A percentile compares a stretch with the other conserved stretches of the same genome.
Evolutionary conservation across 2,888 invertebrate genomes (phyloP).

Genomic region (Scaptodrosophila latifasciaeformis): DNA sequence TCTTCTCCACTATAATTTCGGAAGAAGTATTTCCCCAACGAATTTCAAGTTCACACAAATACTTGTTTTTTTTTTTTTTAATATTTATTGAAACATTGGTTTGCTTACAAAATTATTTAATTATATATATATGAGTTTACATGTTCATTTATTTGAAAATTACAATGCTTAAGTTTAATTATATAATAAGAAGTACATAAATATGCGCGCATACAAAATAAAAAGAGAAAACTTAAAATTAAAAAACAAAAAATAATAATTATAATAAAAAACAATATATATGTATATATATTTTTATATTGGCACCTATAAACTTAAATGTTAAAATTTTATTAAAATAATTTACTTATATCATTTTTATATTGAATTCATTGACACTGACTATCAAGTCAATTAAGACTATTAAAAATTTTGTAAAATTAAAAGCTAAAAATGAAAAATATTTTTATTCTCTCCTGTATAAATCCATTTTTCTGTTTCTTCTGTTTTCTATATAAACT

Average conservation of each 20-base stretch:
- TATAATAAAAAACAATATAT: neutral
- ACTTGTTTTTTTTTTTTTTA: constrained; percentile 10
- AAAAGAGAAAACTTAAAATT: neutral
- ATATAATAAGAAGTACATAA: constrained; percentile 13
- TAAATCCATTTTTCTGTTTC: constrained; percentile 53
- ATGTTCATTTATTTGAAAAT: too few relatives aligned
- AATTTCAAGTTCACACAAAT: constrained; percentile 40
- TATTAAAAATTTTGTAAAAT: constrained; percentile 25
- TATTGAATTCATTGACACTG: constrained; percentile 29
- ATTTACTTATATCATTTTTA: constrained; percentile 25
- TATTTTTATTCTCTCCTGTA: constrained; percentile 71
- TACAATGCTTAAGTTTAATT: constrained; percentile 3
- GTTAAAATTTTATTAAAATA: constrained; percentile 4
- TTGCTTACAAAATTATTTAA: constrained; percentile 15
- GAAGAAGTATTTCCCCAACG: too few relatives aligned
- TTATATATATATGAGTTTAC: constrained; percentile 7
- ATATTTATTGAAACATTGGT: constrained; percentile 5
- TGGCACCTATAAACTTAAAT: neutral
- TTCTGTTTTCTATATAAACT: neutral
- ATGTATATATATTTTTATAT: neutral
- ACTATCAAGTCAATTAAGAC: constrained; percentile 33
- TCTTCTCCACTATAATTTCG: constrained; percentile 1
- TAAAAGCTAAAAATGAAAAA: constrained; percentile 72
- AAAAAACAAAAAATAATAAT: neutral
- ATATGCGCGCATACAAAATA: constrained; percentile 15